Base-by-base conservation (phyloP, 2,113 vertebrate species). In the Myotis davidii region DNA sequence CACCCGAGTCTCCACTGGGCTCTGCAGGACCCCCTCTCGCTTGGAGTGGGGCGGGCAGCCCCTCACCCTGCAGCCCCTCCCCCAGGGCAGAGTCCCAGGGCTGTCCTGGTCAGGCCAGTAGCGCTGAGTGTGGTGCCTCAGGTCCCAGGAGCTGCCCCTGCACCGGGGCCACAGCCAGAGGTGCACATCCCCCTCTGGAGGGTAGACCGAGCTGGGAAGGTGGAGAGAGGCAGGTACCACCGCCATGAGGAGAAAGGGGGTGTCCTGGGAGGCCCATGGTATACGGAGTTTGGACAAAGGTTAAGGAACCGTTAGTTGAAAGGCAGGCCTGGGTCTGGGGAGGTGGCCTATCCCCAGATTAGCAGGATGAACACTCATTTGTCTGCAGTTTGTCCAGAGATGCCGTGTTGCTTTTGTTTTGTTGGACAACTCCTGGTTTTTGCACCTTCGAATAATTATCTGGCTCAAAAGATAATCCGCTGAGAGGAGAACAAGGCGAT, bases 401-500 rank as follows among this genome's bases (percentile, higher is more conserved):
- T 14, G 32, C 4, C 18, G 6, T 45, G 21, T 23, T 67, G 29
- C 52, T 59, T 42, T 45, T 34, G 13, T 56, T 91, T 54, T 39
- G 42, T 70, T 91, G 83, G 52, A 78, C 21, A 37, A 59, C 34
- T 50, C 81, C 77, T 27, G 45, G 27, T 59, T 85, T 88, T 32
- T 81, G 34, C 52, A 92, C 61, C 45, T 92, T 90, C 29, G 34
- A 42, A 50, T 72, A 72, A n/a, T 90, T 45, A 67, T 70, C 69
- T 81, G 78, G 81, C 73, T 90, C 82, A 76, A 37, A 76, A 94
- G 54, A 54, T n/a, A 32, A 77, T 48, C n/a, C 83, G 61, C 29
- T 1, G 7, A 7, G 67, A 88, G 69, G 48, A 90, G 72, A 86
- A 45, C n/a, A 45, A 52, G 21, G 34, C 29, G 4, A 42, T 64